A percentile compares a stretch with the other conserved stretches of the same genome.
These are phyloP conservation scores for Prenolepis imparis DNA, from an alignment of 2,888 invertebrate genomes.

Conservation along the genomic window DNA sequence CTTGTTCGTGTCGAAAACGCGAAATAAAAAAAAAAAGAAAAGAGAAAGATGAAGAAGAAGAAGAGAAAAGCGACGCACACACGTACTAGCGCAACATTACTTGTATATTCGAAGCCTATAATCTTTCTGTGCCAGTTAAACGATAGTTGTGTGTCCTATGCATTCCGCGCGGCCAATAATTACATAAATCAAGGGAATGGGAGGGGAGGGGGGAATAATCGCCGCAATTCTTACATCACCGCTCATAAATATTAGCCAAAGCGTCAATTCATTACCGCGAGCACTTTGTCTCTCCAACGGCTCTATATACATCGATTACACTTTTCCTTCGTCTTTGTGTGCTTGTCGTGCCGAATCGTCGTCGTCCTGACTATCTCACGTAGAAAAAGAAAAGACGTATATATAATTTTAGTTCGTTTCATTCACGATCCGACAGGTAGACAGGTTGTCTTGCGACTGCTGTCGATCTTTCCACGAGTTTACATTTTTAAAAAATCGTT, in stretches of 20 bases:
- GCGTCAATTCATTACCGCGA: constrained; percentile 67
- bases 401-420: constrained; percentile 53
- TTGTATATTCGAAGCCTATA: constrained; percentile 46
- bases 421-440: constrained; percentile 55
- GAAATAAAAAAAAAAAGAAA: neutral
- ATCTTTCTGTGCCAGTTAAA: constrained; percentile 51
- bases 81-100: constrained; percentile 19
- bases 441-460: constrained; percentile 62
- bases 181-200: constrained; percentile 55
- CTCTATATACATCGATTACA: constrained; percentile 44
- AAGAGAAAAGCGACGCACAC: neutral
- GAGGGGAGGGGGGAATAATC: constrained; percentile 26
- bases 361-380: constrained; percentile 32
- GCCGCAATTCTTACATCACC: constrained; percentile 52
- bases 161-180: constrained; percentile 54
- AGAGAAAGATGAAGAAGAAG: neutral
- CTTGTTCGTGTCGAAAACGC: neutral
- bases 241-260: constrained; percentile 62
- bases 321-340: constrained; percentile 49
- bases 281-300: constrained; percentile 51
- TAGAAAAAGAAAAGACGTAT: constrained; percentile 28
- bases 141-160: constrained; percentile 41
- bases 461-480: constrained; percentile 51
- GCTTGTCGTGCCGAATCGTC: constrained; percentile 52
- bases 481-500: neutral